Evolutionary conservation across 2,113 vertebrate genomes (phyloP).

Genomic region (Poeciliopsis turrubarensis): DNA sequence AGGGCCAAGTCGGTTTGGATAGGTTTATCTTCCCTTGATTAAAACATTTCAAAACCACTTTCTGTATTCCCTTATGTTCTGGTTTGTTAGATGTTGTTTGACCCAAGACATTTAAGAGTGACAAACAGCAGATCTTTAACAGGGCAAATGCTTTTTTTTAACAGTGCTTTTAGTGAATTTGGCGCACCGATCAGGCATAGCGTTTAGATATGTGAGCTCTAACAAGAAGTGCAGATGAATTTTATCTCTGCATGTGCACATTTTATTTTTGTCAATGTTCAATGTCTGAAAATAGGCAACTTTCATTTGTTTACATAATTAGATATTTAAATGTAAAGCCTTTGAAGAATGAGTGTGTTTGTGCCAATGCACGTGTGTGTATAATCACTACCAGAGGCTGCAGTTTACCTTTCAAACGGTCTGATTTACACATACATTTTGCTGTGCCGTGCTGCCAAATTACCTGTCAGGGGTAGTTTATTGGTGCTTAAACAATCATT

Average conservation of each 20-base stretch:
- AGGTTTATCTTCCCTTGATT: too few species aligned
- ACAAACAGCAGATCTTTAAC: background rate
- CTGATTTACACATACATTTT: slow-evolving; percentile 62
- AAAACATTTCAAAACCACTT: too few species aligned
- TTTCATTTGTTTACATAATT: background rate
- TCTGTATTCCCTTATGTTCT: too few species aligned
- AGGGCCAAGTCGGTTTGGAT: too few species aligned
- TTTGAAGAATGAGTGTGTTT: background rate
- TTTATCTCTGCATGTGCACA: background rate
- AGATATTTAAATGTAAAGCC: background rate
- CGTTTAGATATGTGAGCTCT: background rate
- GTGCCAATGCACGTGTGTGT: slow-evolving; percentile 1
- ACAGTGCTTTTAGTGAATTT: background rate
- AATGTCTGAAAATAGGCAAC: background rate
- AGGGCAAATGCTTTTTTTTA: background rate
- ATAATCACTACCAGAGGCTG: slow-evolving; percentile 6
- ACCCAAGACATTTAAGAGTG: too few species aligned
- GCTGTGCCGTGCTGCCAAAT: slow-evolving; percentile 57
- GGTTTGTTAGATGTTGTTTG: too few species aligned
- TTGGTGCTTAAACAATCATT: slow-evolving; percentile 72
- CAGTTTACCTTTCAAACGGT: slow-evolving; percentile 33
- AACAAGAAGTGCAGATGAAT: background rate
- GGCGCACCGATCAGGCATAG: background rate
- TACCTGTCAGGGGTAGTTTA: slow-evolving; percentile 65
- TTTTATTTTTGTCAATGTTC: background rate